These are phyloP conservation scores for Ptiloglossa arizonensis DNA, from an alignment of 1,140 invertebrate species.

Conservation along the genomic window DNA sequence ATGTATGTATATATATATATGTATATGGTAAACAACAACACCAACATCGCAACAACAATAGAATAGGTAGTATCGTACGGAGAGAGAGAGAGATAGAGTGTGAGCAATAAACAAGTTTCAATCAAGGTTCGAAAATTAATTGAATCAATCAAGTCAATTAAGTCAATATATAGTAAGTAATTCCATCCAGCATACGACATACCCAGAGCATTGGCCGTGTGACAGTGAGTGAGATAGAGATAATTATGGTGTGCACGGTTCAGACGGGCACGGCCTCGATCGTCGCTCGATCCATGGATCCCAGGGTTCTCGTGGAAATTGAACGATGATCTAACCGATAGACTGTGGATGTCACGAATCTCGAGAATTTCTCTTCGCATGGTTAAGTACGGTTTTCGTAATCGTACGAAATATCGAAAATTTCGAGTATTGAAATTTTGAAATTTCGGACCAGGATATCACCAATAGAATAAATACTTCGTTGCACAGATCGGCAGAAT, in stretches of 20 bases:
- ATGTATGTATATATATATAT: constrained; percentile 66
- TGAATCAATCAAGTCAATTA: constrained; percentile 66
- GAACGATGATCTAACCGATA: too few species aligned
- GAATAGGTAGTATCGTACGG: constrained; percentile 62
- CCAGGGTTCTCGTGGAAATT: background rate
- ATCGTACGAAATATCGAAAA: too few species aligned
- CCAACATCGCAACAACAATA: constrained; percentile 75
- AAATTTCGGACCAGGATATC: too few species aligned
- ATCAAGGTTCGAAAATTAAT: constrained; percentile 61
- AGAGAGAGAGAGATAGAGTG: constrained; percentile 48
- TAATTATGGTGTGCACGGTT: constrained; percentile 76
- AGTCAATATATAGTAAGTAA: constrained; percentile 63
- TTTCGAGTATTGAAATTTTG: too few species aligned
- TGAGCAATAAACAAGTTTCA: constrained; percentile 62
- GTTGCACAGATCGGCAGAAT: too few species aligned
- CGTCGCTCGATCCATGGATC: constrained; percentile 27
- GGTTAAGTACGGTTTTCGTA: too few species aligned
- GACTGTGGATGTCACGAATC: too few species aligned
- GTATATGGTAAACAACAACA: constrained; percentile 70
- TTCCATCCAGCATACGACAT: constrained; percentile 82
- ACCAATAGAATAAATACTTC: too few species aligned
- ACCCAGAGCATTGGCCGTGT: constrained; percentile 81
- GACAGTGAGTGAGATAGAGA: constrained; percentile 78
- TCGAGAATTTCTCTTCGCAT: too few species aligned
- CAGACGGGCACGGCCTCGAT: constrained; percentile 44